A percentile compares a stretch with the other conserved stretches of the same genome.
These are phyloP conservation scores for Rhodophaea formosa DNA, from an alignment of 2,888 invertebrate species.

Conservation along the genomic window DNA sequence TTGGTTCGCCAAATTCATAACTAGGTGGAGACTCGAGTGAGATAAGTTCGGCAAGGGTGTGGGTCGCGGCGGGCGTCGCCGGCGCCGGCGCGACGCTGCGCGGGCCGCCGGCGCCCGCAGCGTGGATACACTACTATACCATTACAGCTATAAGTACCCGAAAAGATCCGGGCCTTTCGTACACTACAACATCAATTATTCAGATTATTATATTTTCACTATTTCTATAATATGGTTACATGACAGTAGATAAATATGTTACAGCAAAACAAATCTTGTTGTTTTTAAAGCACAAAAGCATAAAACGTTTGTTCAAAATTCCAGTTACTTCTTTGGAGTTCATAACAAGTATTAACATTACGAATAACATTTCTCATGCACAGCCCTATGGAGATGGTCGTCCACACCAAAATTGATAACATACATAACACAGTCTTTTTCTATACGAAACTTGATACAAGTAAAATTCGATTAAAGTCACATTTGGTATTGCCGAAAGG, in stretches of 20 bases:
- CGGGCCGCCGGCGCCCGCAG: not conserved
- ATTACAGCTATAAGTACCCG: conserved; percentile 57
- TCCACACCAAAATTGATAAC: conserved; percentile 15
- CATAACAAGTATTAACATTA: conserved; percentile 29
- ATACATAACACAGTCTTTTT: conserved; percentile 9
- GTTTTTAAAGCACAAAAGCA: conserved; percentile 44
- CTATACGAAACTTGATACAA: conserved; percentile 18
- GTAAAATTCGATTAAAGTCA: conserved; percentile 13
- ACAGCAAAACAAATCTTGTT: conserved; percentile 44
- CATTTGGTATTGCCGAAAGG: conserved; percentile 6
- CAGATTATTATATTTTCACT: conserved; percentile 52
- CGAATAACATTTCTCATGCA: conserved; percentile 14
- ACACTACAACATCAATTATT: conserved; percentile 63
- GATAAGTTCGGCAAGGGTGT: conserved; percentile 4
- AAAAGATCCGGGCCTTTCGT: conserved; percentile 50
- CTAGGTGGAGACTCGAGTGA: conserved; percentile 35
- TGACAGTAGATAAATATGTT: conserved; percentile 44
- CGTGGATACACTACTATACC: conserved; percentile 60
- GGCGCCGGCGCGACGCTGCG: not conserved
- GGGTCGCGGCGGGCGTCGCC: not conserved
- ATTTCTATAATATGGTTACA: conserved; percentile 60
- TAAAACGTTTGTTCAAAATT: conserved; percentile 72
- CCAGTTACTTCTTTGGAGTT: conserved; percentile 59
- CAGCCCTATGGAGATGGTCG: conserved; percentile 17
- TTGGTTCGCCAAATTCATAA: conserved; percentile 52